These are phyloP conservation scores for Chlorops oryzae DNA, from an alignment of 1,140 invertebrate species.

Conservation along the genomic window DNA sequence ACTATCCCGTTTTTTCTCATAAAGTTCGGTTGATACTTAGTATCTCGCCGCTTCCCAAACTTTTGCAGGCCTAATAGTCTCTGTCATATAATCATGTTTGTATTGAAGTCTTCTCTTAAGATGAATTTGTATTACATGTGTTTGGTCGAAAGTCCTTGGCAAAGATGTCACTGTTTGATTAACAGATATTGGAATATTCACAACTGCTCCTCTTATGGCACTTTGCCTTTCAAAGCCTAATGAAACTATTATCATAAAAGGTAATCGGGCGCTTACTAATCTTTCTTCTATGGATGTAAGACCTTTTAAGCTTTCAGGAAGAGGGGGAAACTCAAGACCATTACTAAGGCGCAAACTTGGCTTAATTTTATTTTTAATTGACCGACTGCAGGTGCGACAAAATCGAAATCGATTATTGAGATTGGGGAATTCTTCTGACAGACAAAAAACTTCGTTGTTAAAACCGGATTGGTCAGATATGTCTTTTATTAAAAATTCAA, in stretches of 20 bases:
- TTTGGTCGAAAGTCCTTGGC: slow-evolving; percentile 1
- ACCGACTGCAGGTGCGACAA: no score
- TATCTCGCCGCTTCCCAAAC: slow-evolving; percentile 2
- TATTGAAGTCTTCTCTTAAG: slow-evolving; percentile 4
- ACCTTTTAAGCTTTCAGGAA: background rate
- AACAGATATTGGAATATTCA: slow-evolving; percentile 1
- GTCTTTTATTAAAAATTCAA: no score
- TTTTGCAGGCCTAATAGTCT: slow-evolving; percentile 7
- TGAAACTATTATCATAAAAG: slow-evolving; percentile 9
- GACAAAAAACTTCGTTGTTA: no score
- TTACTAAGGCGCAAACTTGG: background rate
- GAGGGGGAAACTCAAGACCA: background rate
- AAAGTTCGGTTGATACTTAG: slow-evolving; percentile 3
- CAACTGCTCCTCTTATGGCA: background rate
- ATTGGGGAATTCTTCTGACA: no score
- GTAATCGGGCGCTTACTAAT: slow-evolving; percentile 2
- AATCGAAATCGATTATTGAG: no score
- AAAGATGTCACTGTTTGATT: background rate
- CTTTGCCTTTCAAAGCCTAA: slow-evolving; percentile 5
- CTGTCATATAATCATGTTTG: slow-evolving; percentile 8
- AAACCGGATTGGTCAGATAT: no score
- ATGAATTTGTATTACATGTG: slow-evolving; percentile 9
- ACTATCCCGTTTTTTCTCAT: slow-evolving; percentile 4
- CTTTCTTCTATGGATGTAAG: slow-evolving; percentile 2
- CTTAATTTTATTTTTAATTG: no score